Conservation (phyloP, 2,113 vertebrate genomes). For the Tachysurus fulvidraco region DNA sequence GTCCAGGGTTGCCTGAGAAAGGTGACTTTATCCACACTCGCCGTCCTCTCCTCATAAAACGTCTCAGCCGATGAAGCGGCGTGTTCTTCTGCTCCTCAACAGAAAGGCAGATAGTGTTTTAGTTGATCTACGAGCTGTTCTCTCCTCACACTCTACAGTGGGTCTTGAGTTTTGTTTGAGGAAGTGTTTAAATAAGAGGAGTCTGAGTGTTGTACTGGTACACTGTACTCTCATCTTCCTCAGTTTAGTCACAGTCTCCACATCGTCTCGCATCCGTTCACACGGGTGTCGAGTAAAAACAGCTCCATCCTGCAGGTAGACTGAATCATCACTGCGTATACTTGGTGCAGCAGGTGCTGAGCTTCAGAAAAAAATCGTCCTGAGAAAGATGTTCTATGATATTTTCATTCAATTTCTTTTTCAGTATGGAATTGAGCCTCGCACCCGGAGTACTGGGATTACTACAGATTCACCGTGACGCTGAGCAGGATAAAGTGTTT, state of each 20-base stretch:
- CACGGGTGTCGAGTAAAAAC: neutral
- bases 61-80: neutral
- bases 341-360: neutral
- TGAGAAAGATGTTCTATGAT: neutral
- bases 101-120: neutral
- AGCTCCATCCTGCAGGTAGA: neutral
- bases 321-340: neutral
- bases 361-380: neutral
- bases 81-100: neutral
- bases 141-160: neutral
- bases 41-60: neutral
- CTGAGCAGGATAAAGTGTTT: neutral
- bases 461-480: neutral
- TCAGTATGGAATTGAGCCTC: no score
- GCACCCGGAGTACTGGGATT: neutral
- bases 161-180: neutral
- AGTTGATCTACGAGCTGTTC: no score
- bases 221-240: neutral
- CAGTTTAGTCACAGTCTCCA: neutral
- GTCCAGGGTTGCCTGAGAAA: neutral
- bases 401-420: neutral
- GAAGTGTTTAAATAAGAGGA: neutral
- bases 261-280: neutral
- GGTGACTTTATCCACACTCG: no score
- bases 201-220: neutral